A percentile compares a stretch with the other conserved stretches of the same genome.
Evolutionary conservation across 2,888 invertebrate genomes (phyloP).

Genomic region (Parthenolecanium corni): DNA sequence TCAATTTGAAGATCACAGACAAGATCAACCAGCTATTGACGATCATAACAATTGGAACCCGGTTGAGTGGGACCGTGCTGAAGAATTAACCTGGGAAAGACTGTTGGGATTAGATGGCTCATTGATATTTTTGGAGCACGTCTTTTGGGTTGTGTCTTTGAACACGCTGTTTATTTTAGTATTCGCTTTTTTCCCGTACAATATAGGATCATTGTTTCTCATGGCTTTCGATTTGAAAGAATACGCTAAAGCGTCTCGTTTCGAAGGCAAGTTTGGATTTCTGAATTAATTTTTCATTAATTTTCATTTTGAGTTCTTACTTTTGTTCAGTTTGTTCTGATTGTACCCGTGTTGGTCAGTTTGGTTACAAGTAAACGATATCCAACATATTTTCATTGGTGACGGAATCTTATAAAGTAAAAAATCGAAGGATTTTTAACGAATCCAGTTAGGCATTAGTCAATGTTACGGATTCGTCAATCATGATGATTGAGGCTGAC

Average conservation of each 20-base stretch:
- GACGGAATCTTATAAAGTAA: not conserved
- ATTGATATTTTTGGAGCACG: slow-evolving; percentile 82
- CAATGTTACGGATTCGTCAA: not conserved
- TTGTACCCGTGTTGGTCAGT: not conserved
- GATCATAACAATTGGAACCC: slow-evolving; percentile 93
- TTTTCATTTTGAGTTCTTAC: not conserved
- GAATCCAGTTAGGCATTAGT: not conserved
- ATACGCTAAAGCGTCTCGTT: slow-evolving; percentile 63
- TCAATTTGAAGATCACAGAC: slow-evolving; percentile 4
- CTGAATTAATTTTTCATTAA: not conserved
- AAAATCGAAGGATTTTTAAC: not conserved
- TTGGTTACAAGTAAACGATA: too few species aligned
- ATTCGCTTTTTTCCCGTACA: slow-evolving; percentile 94
- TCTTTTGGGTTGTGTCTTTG: slow-evolving; percentile 96
- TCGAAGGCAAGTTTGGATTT: slow-evolving; percentile 54
- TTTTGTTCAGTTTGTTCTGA: not conserved
- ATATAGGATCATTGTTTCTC: slow-evolving; percentile 79
- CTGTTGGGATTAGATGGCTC: slow-evolving; percentile 45
- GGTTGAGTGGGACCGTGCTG: slow-evolving; percentile 96
- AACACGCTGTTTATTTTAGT: slow-evolving; percentile 94
- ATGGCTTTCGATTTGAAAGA: slow-evolving; percentile 56
- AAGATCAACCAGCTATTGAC: slow-evolving; percentile 32
- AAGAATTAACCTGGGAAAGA: slow-evolving; percentile 96
- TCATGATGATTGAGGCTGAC: too few species aligned
- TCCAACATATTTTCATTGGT: not conserved